Base-by-base conservation (phyloP, 2,113 vertebrate species). In the Sporophila hypoxantha region DNA sequence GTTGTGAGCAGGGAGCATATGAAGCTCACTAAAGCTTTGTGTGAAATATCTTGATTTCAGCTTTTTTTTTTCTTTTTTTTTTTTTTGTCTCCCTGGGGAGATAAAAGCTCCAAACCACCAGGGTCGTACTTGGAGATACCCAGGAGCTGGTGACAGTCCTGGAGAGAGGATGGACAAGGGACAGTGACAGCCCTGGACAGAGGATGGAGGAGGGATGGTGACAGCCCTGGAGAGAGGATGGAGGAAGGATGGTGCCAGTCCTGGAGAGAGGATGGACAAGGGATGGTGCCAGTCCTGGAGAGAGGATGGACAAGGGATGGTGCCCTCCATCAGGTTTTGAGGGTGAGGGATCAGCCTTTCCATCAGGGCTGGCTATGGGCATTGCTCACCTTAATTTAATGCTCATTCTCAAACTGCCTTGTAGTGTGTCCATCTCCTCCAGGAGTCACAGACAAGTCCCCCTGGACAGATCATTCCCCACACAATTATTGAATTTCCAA, bases 281-380 rank as follows among this genome's bases (percentile, higher is more conserved):
- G 15, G 19, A 53, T 29, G 26, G 49, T 10, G 50, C 10, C 49
- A 29, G 8, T 4, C 17, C 14, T 61, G n/a, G 39, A 52, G 36
- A 44, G 50, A 50, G 36, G 52, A 15, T 21, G 67, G 53, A 12
- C 25, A 29, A 4, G 37, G 15, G 17, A 30, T 9, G 22, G 20
- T 41, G 42, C 10, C 9, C 23, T 47, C 41, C 39, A 6, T 12
- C 16, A 16, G 50, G 34, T 13, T 6, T 0, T 3, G 26, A 9
- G 4, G n/a, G 5, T 0, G 3, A 20, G 8, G 49, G 21, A 55
- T 30, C 36, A 53, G 14, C 21, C 18, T 34, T 47, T 26, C 85
- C 50, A 2, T 2, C 3, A 0, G 20, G 20, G 19, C 15, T 83
- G 32, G 21, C 4, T 27, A 3, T 1, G 14, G 21, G 4, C 1